Evolutionary conservation across 2,113 vertebrate species (phyloP).

Genomic region (Mormyrus iriodes): DNA sequence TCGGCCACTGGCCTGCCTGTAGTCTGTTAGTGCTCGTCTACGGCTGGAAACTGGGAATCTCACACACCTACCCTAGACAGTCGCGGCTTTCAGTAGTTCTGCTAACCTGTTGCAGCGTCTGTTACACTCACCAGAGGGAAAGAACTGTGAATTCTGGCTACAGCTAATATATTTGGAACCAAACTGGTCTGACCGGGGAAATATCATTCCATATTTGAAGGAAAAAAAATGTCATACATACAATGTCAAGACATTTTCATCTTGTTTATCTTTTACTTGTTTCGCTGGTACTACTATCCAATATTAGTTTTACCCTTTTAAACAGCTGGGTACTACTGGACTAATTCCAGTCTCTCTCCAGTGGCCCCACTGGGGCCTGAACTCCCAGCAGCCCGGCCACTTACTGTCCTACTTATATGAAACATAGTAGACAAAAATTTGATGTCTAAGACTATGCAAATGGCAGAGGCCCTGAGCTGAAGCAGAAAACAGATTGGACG

Average conservation of each 20-base stretch:
- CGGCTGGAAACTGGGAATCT: not conserved
- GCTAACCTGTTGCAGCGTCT: not conserved
- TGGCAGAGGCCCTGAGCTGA: not conserved
- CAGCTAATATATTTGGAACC: not conserved
- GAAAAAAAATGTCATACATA: not conserved
- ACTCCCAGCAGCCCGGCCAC: not conserved
- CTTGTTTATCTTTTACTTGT: not conserved
- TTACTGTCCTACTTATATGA: not conserved
- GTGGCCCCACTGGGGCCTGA: not conserved
- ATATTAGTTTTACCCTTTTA: not conserved
- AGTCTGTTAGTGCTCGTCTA: not conserved
- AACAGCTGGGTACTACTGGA: not conserved
- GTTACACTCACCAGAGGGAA: not conserved
- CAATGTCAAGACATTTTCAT: not conserved
- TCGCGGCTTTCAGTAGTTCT: not conserved
- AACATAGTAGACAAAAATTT: not conserved
- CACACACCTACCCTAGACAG: not conserved
- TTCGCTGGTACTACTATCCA: not conserved
- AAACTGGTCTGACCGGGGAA: not conserved
- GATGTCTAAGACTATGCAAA: not conserved
- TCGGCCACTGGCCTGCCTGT: not conserved
- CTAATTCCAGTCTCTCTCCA: not conserved
- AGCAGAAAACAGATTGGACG: not conserved
- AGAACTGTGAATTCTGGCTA: not conserved
- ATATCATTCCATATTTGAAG: not conserved